Evolutionary conservation across 2,113 vertebrate species (phyloP).

Genomic region (Xenopus tropicalis): DNA sequence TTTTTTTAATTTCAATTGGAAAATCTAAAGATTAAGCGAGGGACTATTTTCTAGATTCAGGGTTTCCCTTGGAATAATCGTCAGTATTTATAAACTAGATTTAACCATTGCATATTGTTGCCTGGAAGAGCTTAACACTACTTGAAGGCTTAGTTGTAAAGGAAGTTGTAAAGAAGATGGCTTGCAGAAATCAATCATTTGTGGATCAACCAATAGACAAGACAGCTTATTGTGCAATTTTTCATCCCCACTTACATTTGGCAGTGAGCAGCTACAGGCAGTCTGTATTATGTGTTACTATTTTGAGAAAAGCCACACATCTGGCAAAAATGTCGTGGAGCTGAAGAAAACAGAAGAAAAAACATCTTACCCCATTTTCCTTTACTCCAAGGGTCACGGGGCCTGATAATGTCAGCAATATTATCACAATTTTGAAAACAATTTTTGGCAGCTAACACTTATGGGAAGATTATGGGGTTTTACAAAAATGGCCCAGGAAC

Average conservation of each 20-base stretch:
- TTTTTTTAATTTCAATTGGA: too few species aligned
- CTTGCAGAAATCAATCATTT: slow-evolving; percentile 16
- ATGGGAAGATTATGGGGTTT: too few species aligned
- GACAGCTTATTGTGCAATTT: slow-evolving; percentile 3
- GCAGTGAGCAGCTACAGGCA: slow-evolving; percentile 3
- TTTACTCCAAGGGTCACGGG: neutral
- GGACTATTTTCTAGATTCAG: neutral
- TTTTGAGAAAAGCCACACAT: slow-evolving; percentile 17
- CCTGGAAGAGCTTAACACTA: neutral
- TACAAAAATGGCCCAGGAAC: too few species aligned
- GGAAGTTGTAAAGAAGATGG: slow-evolving; percentile 11
- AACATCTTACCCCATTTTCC: slow-evolving; percentile 8
- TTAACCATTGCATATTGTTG: neutral
- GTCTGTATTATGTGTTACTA: slow-evolving; percentile 25
- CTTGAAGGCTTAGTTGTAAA: neutral
- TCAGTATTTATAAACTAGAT: slow-evolving; percentile 3
- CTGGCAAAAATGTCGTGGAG: slow-evolving; percentile 24
- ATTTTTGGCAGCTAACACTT: neutral
- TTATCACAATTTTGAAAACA: neutral
- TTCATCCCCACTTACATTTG: neutral
- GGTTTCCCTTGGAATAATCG: neutral
- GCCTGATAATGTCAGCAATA: slow-evolving; percentile 7
- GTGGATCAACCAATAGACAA: slow-evolving; percentile 22
- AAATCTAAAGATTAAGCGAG: too few species aligned
- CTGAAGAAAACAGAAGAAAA: slow-evolving; percentile 2